phyloP scores from a whole-genome alignment of 2,888 invertebrate species.

The Scelioninae gen. 1 region DNA sequence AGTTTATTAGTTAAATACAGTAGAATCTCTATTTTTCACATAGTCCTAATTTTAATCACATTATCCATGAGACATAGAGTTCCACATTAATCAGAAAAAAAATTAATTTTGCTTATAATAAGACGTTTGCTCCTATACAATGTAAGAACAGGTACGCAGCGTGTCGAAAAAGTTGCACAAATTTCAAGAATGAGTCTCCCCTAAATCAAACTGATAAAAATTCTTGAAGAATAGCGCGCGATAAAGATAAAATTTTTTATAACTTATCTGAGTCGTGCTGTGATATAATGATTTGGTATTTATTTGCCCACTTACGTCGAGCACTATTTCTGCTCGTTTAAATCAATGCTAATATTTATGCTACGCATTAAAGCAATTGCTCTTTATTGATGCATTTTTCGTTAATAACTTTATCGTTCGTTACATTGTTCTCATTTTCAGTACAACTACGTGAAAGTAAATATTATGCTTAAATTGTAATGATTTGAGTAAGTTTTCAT shows the following conservation, averaged over 20 bases:
- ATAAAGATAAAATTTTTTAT: slow-evolving; percentile 2
- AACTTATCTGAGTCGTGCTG: slow-evolving; percentile 14
- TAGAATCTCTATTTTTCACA: too few relatives aligned
- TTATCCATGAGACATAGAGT: too few relatives aligned
- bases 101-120: too few relatives aligned
- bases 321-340: slow-evolving; percentile 17
- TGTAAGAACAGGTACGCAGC: background rate
- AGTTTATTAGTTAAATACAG: too few relatives aligned
- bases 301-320: slow-evolving; percentile 8
- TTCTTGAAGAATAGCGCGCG: slow-evolving; percentile 1
- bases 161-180: background rate
- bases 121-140: too few relatives aligned
- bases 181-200: background rate
- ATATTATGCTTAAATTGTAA: too few relatives aligned
- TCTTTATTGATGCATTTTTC: background rate
- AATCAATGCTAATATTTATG: slow-evolving; percentile 15
- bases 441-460: too few relatives aligned
- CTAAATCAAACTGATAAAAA: background rate
- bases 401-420: background rate
- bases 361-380: background rate
- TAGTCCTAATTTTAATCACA: too few relatives aligned
- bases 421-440: too few relatives aligned
- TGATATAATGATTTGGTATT: slow-evolving; percentile 32
- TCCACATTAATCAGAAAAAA: too few relatives aligned
- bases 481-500: too few relatives aligned